Evolutionary conservation across 1,140 invertebrate species (phyloP), one percentile per base, ranked within the genome.

Genomic region (Mya arenaria): DNA sequence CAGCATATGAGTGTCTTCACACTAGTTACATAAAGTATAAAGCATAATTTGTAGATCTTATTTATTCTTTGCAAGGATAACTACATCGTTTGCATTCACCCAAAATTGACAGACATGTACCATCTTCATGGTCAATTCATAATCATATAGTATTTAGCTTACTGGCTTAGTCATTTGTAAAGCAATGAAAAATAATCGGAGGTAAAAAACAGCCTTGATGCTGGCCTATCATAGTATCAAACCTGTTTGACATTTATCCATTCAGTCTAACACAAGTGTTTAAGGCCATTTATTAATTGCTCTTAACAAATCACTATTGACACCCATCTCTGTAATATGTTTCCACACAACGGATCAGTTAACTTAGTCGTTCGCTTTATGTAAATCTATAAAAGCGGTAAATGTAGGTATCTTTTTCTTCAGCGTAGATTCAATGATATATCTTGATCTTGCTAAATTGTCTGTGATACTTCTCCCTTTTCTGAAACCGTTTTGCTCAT

Each of bases 31-130:
- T 69, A 84, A 37, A 37, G 36, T 28, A 69, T 81, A 28, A 32
- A 75, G 41, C 60, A 86, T 48, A 32, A 52, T n/a, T 23, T 85
- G 62, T 69, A 85, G 36, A 69, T 65, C 36, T 30, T 73, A 23
- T 68, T 66, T 75, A 62, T 65, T 63, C 39, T 83, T 68, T 44
- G 74, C 68, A 23, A 83, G 3, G 1, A 83, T n/a, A 25, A 85
- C 68, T 48, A 82, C 17, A 34, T 85, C 84, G 60, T 80, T 58
- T 37, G 83, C 77, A 69, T 73, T 80, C 48, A 69, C 37, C n/a
- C 56, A 81, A 69, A 71, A 79, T 73, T 56, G 28, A 79, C 17
- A 84, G 10, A 25, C 56, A 30, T 34, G 44, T 73, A 55, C 73
- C 58, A 77, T 68, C 78, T 39, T 78, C 72, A 62, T 75, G 58